These are phyloP conservation scores for Drosophila orena DNA, from an alignment of 1,140 invertebrate genomes.

Conservation along the genomic window DNA sequence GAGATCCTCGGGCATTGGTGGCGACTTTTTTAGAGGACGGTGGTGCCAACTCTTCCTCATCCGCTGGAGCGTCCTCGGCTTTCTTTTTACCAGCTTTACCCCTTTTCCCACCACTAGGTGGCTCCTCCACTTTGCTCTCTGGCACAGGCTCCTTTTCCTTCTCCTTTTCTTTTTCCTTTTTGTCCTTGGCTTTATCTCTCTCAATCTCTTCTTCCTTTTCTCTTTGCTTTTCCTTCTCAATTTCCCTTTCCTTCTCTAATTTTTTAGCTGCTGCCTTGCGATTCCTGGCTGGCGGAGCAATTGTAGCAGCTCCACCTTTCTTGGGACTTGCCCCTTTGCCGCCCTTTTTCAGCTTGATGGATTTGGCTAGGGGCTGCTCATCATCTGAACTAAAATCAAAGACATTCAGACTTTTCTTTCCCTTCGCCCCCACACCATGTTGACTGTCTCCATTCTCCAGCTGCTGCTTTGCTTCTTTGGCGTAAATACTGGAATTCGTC, in stretches of 20 bases:
- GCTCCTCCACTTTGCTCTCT: conserved; percentile 26
- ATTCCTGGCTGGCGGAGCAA: conserved; percentile 34
- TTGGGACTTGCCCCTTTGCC: conserved; percentile 47
- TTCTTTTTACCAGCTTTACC: conserved; percentile 53
- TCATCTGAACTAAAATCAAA: conserved; percentile 85
- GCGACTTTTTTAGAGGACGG: conserved; percentile 54
- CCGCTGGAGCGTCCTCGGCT: conserved; percentile 32
- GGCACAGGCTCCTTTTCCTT: conserved; percentile 15
- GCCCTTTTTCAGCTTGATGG: conserved; percentile 80
- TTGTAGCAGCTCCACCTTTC: conserved; percentile 33
- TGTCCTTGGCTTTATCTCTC: conserved; percentile 7
- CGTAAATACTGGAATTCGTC: conserved; percentile 76
- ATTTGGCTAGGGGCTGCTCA: conserved; percentile 84
- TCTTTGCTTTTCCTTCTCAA: conserved; percentile 10
- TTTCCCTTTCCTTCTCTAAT: conserved; percentile 29
- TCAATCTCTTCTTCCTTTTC: conserved; percentile 4
- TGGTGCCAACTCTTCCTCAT: conserved; percentile 51
- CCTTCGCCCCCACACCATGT: conserved; percentile 23
- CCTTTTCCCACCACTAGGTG: conserved; percentile 22
- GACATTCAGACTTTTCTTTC: conserved; percentile 71
- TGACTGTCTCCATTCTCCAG: conserved; percentile 62
- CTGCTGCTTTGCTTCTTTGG: conserved; percentile 76
- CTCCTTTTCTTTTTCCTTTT: background rate
- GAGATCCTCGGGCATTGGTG: conserved; percentile 42
- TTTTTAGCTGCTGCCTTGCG: conserved; percentile 63